These are phyloP conservation scores for Montipora cactus DNA, from an alignment of 64 coral and sea anemone species.

Conservation along the genomic window DNA sequence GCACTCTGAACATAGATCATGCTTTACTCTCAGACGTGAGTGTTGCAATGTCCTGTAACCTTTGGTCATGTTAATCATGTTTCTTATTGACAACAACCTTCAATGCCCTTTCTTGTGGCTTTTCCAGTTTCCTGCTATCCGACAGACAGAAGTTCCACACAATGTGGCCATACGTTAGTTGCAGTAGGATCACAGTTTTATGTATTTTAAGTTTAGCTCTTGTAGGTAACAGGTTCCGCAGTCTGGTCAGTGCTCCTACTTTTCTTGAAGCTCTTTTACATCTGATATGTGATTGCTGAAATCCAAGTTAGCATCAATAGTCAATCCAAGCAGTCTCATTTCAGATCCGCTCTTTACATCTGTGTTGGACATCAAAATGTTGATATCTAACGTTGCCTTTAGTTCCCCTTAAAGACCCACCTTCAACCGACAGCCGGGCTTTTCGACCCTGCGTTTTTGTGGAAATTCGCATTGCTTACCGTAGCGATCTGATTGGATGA, in stretches of 20 bases:
- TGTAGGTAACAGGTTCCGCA: conserved; percentile 30
- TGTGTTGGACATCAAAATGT: too few species aligned
- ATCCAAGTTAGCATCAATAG: conserved; percentile 53
- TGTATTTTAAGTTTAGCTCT: conserved; percentile 8
- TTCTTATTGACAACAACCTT: too few species aligned
- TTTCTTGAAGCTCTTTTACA: conserved; percentile 33
- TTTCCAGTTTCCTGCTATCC: conserved; percentile 47
- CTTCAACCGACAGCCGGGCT: too few species aligned
- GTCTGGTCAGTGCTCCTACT: conserved; percentile 37
- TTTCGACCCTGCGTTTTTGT: too few species aligned
- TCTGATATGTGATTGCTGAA: conserved; percentile 21
- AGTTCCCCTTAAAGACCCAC: not conserved
- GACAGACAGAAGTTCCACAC: conserved; percentile 56
- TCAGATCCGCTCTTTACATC: not conserved
- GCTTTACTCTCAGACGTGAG: too few species aligned
- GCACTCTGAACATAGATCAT: too few species aligned
- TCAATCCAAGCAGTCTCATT: conserved; percentile 27
- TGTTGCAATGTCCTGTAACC: too few species aligned
- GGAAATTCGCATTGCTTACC: too few species aligned
- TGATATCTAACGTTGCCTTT: not conserved
- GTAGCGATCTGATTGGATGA: too few species aligned
- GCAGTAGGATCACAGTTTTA: conserved; percentile 39
- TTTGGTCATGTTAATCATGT: too few species aligned
- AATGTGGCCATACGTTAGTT: conserved; percentile 53
- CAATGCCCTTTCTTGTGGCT: not conserved